These are phyloP conservation scores for Chelon labrosus DNA, from an alignment of 2,797 vertebrate species.

Conservation along the genomic window DNA sequence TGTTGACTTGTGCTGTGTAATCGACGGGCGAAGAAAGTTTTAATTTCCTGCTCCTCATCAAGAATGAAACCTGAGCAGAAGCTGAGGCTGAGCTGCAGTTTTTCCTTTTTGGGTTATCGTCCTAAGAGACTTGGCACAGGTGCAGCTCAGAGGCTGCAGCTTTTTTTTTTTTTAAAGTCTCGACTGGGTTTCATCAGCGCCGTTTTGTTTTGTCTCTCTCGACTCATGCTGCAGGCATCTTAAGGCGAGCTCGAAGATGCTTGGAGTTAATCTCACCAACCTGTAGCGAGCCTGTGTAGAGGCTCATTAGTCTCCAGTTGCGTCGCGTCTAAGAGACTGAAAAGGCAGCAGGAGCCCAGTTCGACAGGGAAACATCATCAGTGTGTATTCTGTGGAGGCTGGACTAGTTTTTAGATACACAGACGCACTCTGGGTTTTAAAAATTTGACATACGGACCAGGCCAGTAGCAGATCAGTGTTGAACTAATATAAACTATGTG, in stretches of 20 bases:
- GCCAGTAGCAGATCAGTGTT: too few relatives aligned
- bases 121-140: constrained; percentile 45
- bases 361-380: not conserved
- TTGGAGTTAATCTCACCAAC: constrained; percentile 40
- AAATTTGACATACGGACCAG: too few relatives aligned
- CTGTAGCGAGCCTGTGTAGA: constrained; percentile 16
- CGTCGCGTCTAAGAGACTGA: not conserved
- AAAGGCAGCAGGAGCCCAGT: not conserved
- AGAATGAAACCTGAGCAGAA: constrained; percentile 35
- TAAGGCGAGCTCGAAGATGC: constrained; percentile 52
- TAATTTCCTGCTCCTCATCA: constrained; percentile 56
- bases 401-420: not conserved
- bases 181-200: constrained; percentile 52
- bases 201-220: constrained; percentile 38
- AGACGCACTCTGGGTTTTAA: too few relatives aligned
- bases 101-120: constrained; percentile 52
- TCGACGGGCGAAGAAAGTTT: constrained; percentile 10
- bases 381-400: not conserved
- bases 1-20: constrained; percentile 17
- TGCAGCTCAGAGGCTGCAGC: constrained; percentile 47
- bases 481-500: too few relatives aligned
- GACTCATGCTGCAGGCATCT: constrained; percentile 54
- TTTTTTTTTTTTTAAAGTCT: constrained; percentile 21
- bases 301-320: constrained; percentile 26
- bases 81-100: constrained; percentile 34